These are phyloP conservation scores for Amia ocellicauda DNA, from an alignment of 2,113 vertebrate species.

Conservation along the genomic window DNA sequence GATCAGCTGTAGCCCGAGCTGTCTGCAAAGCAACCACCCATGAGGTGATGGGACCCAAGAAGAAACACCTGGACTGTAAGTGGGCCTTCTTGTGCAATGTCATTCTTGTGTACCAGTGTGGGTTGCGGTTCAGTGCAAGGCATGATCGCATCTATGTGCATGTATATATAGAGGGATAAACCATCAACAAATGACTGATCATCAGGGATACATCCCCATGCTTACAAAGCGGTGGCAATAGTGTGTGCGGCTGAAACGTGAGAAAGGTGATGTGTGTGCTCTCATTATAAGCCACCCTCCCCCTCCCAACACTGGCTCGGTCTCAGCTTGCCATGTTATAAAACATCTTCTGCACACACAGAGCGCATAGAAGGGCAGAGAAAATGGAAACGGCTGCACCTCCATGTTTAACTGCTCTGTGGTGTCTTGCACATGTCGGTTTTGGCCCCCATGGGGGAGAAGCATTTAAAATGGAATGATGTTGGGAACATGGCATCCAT, in stretches of 20 bases:
- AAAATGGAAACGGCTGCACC: too few species aligned
- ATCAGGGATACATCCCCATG: too few species aligned
- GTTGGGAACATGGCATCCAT: background rate
- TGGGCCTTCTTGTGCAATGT: conserved; percentile 33
- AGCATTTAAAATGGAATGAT: background rate
- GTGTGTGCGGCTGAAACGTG: too few species aligned
- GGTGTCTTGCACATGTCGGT: background rate
- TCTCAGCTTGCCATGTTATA: background rate
- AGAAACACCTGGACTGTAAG: conserved; percentile 98
- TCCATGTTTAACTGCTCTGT: background rate
- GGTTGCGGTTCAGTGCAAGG: background rate
- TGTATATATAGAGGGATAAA: too few species aligned
- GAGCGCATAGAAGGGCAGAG: too few species aligned
- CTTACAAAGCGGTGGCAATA: too few species aligned
- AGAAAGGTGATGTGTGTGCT: too few species aligned
- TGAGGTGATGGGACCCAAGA: conserved; percentile 98
- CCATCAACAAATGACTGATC: too few species aligned
- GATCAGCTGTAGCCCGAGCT: conserved; percentile 90
- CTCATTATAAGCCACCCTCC: too few species aligned
- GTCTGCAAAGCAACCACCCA: conserved; percentile 98
- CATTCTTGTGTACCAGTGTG: background rate
- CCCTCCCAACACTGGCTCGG: background rate
- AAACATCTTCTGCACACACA: too few species aligned
- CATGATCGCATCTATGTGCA: too few species aligned
- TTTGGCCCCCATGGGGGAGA: background rate